A percentile compares a stretch with the other conserved stretches of the same genome.
These are phyloP conservation scores for Ceriagrion tenellum DNA, from an alignment of 2,888 invertebrate species.

Conservation along the genomic window DNA sequence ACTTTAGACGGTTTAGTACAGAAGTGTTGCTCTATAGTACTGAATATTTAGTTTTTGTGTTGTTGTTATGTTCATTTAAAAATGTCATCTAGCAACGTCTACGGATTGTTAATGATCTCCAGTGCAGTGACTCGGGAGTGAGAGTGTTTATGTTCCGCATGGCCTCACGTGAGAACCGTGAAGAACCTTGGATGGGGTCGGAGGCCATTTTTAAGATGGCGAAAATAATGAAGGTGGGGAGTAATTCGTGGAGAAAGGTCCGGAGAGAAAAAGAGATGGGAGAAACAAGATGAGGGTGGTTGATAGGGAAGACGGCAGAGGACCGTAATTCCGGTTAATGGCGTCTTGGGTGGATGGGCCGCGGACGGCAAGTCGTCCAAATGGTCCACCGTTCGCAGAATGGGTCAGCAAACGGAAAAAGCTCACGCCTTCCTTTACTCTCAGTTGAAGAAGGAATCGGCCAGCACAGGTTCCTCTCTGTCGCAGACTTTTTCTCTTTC, in stretches of 20 bases:
- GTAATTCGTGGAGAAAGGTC: not conserved
- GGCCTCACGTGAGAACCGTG: not conserved
- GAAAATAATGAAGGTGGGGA: not conserved
- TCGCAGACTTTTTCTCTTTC: not conserved
- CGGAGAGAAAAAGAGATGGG: not conserved
- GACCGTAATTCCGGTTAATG: slow-evolving; percentile 12
- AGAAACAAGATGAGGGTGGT: not conserved
- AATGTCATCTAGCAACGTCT: too few relatives aligned
- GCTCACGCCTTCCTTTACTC: not conserved
- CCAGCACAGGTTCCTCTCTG: not conserved
- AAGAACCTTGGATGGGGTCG: not conserved
- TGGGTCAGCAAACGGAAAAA: not conserved
- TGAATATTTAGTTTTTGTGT: too few relatives aligned
- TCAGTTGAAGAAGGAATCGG: not conserved
- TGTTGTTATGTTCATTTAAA: too few relatives aligned
- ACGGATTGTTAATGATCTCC: too few relatives aligned
- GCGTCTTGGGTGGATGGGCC: not conserved
- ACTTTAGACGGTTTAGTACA: too few relatives aligned
- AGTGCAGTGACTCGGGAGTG: not conserved
- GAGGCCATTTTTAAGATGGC: not conserved
- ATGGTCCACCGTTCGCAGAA: not conserved
- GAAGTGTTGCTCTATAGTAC: too few relatives aligned
- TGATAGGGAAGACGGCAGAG: not conserved
- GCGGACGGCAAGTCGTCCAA: not conserved
- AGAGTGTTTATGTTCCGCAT: not conserved